phyloP scores from a whole-genome alignment of 2,113 vertebrate genomes.

The Amia ocellicauda region DNA sequence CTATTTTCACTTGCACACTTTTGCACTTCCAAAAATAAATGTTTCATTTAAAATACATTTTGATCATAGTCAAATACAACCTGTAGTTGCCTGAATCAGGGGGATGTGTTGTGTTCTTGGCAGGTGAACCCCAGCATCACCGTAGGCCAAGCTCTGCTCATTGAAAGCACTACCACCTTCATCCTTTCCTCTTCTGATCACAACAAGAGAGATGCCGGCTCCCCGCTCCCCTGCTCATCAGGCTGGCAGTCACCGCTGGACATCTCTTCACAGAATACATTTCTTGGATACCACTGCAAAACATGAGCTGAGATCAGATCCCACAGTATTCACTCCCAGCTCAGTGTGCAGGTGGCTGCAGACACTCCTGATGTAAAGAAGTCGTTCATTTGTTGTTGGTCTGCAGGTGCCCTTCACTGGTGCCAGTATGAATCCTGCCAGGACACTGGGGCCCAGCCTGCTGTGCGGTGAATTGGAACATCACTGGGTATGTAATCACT shows the following conservation, averaged over 20 bases:
- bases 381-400: not conserved
- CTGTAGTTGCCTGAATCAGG: too few species aligned
- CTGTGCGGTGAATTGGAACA: constrained; percentile 54
- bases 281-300: too few species aligned
- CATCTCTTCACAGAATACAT: constrained; percentile 28
- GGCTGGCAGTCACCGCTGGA: constrained; percentile 27
- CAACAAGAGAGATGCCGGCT: constrained; percentile 27
- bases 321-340: too few species aligned
- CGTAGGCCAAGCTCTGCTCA: constrained; percentile 25
- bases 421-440: constrained; percentile 65
- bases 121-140: constrained; percentile 21
- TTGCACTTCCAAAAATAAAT: too few species aligned
- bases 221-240: constrained; percentile 30
- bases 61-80: too few species aligned
- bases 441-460: constrained; percentile 56
- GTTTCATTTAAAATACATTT: too few species aligned
- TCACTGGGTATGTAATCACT: constrained; percentile 57
- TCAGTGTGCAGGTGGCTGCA: too few species aligned
- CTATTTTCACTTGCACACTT: too few species aligned
- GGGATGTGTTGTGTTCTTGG: too few species aligned
- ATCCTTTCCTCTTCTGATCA: constrained; percentile 30
- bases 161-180: constrained; percentile 30
- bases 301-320: too few species aligned
- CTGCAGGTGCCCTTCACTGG: constrained; percentile 61
- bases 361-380: too few species aligned